Conservation (phyloP, 2,797 vertebrate species). For the Gila robusta region DNA sequence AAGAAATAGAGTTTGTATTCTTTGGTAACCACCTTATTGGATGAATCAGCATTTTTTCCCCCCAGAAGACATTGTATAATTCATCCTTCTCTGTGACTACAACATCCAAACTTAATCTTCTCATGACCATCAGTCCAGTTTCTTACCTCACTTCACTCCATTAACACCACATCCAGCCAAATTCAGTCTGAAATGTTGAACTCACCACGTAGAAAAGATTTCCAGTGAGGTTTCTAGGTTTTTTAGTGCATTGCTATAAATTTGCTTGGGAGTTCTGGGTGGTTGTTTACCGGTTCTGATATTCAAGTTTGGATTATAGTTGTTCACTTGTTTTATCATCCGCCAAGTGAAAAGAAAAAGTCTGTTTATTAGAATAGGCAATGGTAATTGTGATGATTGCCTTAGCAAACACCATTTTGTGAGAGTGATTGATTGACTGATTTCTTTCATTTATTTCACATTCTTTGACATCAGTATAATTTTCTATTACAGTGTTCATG, state of each 20-base stretch:
- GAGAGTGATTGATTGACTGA: neutral
- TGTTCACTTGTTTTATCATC: neutral
- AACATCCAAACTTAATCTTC: constrained; percentile 2
- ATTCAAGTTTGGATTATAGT: neutral
- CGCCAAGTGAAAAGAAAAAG: neutral
- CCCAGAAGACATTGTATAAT: neutral
- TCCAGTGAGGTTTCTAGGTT: neutral
- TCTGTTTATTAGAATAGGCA: neutral
- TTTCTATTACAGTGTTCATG: neutral
- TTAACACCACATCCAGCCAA: neutral
- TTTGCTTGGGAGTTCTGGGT: neutral
- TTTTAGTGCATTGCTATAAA: neutral
- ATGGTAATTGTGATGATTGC: neutral
- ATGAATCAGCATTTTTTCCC: neutral
- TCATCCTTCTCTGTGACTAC: neutral
- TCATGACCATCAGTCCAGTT: neutral
- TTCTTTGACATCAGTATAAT: neutral
- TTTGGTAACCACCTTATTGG: constrained; percentile 5
- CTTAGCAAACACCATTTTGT: neutral
- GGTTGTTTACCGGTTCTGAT: neutral
- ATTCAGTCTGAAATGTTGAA: neutral
- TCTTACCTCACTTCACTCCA: neutral
- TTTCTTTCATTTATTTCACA: constrained; percentile 2
- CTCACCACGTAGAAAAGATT: neutral
- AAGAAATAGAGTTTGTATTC: neutral